Base-by-base conservation (phyloP, 2,113 vertebrate genomes). In the Tangachromis dhanisi region DNA sequence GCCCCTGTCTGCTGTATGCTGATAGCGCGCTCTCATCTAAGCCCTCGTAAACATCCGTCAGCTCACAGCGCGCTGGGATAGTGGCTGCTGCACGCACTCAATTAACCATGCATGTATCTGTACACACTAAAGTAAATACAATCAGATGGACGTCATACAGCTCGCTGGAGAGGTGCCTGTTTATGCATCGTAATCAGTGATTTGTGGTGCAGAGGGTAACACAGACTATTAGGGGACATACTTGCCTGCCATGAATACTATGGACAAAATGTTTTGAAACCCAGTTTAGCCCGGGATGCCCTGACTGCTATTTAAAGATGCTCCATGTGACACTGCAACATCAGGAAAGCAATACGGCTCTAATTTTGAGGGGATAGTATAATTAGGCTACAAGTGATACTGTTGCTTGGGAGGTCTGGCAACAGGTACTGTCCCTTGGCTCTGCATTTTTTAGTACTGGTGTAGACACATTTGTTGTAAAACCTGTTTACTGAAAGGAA, bases 231-330 rank as follows among this genome's bases (percentile, higher is more conserved):
- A 89, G 92, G 90, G 90, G 89, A 90, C 88, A 26, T 89, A 31
- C 78, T 79, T 2, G 73, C 55, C 47, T 83, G 84, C 49, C 87
- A 88, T 68, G 59, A 88, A 91, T 80, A 83, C 31, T 40, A 38
- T 79, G 45, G 59, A 24, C 55, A 13, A 40, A 87, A 21, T 73
- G 84, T 90, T 89, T 84, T 71, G 21, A 59, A 80, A 81, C 31
- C 45, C 13, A 79, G 66, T 89, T 47, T 21, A 29, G 63, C 29
- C 26, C 2, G 31, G 40, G 89, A 81, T 33, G 82, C 51, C 81
- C 21, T 33, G 31, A 51, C 78, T 12, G 83, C 92, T 95, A 95
- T 95, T 95, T 94, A 90, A 93, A 93, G 93, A 61, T 79, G 82
- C 51, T 84, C 31, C 87, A 81, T 51, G 79, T 82, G 80, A 61